Evolutionary conservation across 1,140 invertebrate species (phyloP), one percentile per base, ranked within the genome.

Genomic region (Microplitis demolitor): DNA sequence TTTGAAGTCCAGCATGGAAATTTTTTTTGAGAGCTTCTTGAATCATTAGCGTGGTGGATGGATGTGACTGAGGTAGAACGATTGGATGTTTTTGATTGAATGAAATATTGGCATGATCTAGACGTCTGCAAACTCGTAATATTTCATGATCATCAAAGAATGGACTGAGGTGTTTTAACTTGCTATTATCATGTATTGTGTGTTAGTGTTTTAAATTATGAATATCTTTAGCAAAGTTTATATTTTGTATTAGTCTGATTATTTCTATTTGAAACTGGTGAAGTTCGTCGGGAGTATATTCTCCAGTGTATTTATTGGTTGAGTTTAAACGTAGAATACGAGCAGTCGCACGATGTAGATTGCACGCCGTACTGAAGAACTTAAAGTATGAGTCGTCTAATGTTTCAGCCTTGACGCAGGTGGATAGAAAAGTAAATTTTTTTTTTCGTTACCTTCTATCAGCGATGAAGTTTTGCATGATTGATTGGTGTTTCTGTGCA

Each of bases 1-100:
- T 33, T 34, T 70, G 58, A 31, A 34, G 35, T 1, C 68, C 68
- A 11, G 58, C 14, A 13, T 70, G 68, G 13, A 62, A 37, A 62
- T 70, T 13, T 11, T 45, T 33, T 11, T 4, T 5, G 50, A 62
- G 68, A 11, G 31, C 37, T 3, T 70, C 35, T 62, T 13, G 24
- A 35, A 69, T 69, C 3, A 69, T 35, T n/a, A 69, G 8, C 3
- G 13, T 31, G 6, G 66, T 69, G 8, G 33, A 35, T n/a, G 24
- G 54, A 31, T 69, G 53, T 0, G 11, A 14, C 31, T 14, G n/a
- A 33, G 68, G 68, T 50, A 70, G 9, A 4, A 62, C 37, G 1
- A 61, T 50, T 1, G 68, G 56, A 34, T 70, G 56, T 70, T 70
- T 62, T 16, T 61, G 37, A 62, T 70, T 11, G 3, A 31, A 45